phyloP scores from a whole-genome alignment of 2,888 invertebrate species.

The Cephus spinipes region DNA sequence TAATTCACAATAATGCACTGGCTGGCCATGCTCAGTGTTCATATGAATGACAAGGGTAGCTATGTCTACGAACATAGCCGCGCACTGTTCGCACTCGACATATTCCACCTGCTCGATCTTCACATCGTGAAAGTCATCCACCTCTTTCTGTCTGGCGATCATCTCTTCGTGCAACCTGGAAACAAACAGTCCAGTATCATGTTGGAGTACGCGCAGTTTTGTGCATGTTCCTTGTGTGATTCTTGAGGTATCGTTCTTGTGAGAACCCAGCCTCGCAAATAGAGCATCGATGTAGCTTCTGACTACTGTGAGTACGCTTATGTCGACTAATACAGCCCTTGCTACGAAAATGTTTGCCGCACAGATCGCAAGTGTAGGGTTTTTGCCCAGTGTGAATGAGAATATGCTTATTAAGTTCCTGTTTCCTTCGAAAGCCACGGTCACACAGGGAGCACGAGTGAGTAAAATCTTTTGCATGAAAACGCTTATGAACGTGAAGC shows the following conservation, averaged over 20 bases:
- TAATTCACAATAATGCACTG: slow-evolving; percentile 34
- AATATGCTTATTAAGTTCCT: slow-evolving; percentile 67
- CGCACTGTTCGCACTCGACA: slow-evolving; percentile 36
- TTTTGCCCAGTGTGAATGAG: slow-evolving; percentile 65
- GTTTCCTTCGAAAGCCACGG: slow-evolving; percentile 66
- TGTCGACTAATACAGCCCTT: slow-evolving; percentile 69
- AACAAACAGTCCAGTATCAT: slow-evolving; percentile 27
- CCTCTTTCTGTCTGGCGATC: slow-evolving; percentile 15
- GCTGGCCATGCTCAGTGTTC: slow-evolving; percentile 31
- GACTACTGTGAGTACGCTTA: slow-evolving; percentile 66
- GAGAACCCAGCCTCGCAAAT: slow-evolving; percentile 66
- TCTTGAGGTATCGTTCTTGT: slow-evolving; percentile 68
- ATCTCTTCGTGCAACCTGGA: slow-evolving; percentile 36
- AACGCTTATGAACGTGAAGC: slow-evolving; percentile 64
- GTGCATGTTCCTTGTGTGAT: slow-evolving; percentile 56
- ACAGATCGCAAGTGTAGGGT: slow-evolving; percentile 65
- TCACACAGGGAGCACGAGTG: slow-evolving; percentile 53
- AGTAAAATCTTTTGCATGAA: slow-evolving; percentile 32
- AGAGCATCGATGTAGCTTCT: slow-evolving; percentile 61
- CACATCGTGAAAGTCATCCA: slow-evolving; percentile 13
- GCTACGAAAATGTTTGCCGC: slow-evolving; percentile 68
- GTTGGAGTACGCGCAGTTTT: slow-evolving; percentile 14
- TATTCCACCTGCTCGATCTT: slow-evolving; percentile 29
- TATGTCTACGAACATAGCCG: slow-evolving; percentile 28
- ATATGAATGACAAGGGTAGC: slow-evolving; percentile 34